Conservation (phyloP, 2,797 vertebrate genomes). For the Acrossocheilus wenchowensis region DNA sequence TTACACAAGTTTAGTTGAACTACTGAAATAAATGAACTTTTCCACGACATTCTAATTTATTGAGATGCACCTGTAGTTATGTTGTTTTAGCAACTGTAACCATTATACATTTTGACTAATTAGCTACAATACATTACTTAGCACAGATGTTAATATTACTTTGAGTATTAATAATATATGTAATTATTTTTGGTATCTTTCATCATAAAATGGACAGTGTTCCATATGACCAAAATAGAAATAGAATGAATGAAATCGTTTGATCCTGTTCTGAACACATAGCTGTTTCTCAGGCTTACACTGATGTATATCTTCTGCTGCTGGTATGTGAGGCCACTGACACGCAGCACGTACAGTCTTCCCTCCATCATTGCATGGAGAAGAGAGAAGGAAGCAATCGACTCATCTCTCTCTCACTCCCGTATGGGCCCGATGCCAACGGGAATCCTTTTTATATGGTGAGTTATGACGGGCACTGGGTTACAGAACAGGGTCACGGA, state of each 20-base stretch:
- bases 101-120: neutral
- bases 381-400: slow-evolving; percentile 59
- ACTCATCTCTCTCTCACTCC: slow-evolving; percentile 8
- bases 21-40: too few species aligned
- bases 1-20: too few species aligned
- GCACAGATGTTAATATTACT: neutral
- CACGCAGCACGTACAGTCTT: slow-evolving; percentile 61
- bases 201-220: too few species aligned
- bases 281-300: slow-evolving; percentile 7
- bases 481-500: slow-evolving; percentile 52
- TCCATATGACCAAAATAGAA: too few species aligned
- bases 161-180: neutral
- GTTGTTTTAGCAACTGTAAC: neutral
- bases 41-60: too few species aligned
- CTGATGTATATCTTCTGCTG: slow-evolving; percentile 63
- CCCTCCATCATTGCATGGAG: slow-evolving; percentile 37
- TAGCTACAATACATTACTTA: neutral
- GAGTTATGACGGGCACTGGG: slow-evolving; percentile 46
- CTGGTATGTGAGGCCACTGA: slow-evolving; percentile 60
- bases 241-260: neutral
- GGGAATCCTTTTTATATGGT: slow-evolving; percentile 7
- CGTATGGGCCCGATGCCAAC: slow-evolving; percentile 33
- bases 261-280: slow-evolving; percentile 7
- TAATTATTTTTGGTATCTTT: too few species aligned
- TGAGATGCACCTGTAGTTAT: neutral